Base-by-base conservation (phyloP, 23 tunicate genomes). In the Phallusia fumigata region DNA sequence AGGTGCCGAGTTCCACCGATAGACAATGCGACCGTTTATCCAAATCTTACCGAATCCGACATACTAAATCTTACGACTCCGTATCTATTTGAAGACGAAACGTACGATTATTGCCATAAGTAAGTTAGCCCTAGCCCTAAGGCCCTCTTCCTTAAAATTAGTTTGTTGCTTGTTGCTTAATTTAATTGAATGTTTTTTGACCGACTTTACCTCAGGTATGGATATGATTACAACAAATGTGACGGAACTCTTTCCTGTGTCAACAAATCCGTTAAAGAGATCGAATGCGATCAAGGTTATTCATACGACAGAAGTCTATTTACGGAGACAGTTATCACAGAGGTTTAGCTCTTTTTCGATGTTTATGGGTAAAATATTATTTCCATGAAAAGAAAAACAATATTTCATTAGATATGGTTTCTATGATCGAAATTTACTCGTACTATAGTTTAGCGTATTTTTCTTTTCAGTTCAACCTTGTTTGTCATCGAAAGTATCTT, bases 1-100 rank as follows among this genome's bases (percentile, higher is more conserved):
- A 79, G 83, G 31, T 79, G 83, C 36, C 49, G 26, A 22, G 83
- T 79, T 51, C 83, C 83, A 31, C 87, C 93, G 18, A 31, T 88
- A 6, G 93, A 88, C 65, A 83, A 88, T 45, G 0, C 80, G 19
- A 78, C 87, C 0, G 82, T 51, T 34, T 88, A 88, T 73, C 87
- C 87, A 2, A 73, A 79, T 73, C 81, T 88, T 1, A 88, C 93
- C 19, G 93, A 88, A 79, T 18, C 80, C 5, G 87, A 88, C 31
- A 83, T 88, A 40, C 65, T 88, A 32, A 88, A 88, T 53, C 52
- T 74, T 64, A 88, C 93, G 0, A 88, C 93, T 0, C 93, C 93
- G 2, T 72, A 78, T 33, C 58, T 83, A 31, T 30, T 6, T 6
- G 8, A n/a, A n/a, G 18, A 15, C 15, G 58, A 51, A 51, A 18